Percentiles rank a stretch among this genome's conserved stretches.
phyloP scores from a whole-genome alignment of 2,888 invertebrate species.

The Eupithecia tripunctaria region DNA sequence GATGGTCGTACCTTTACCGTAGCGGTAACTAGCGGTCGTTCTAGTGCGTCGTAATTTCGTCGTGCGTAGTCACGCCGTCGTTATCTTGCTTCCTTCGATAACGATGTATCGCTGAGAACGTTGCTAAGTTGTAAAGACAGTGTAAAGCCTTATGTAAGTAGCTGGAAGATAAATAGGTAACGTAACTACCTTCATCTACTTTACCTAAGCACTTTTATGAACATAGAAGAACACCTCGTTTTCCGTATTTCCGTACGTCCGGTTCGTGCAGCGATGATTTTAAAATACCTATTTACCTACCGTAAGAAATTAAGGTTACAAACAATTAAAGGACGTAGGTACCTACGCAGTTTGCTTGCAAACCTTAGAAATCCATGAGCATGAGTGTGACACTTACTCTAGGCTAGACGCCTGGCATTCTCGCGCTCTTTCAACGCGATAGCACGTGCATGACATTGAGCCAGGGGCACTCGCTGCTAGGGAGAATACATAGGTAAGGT shows the following conservation, averaged over 20 bases:
- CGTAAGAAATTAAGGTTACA: not conserved
- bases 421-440: slow-evolving; percentile 47
- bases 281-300: slow-evolving; percentile 9
- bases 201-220: not conserved
- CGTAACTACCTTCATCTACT: not conserved
- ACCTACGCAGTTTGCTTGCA: not conserved
- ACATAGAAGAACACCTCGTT: not conserved
- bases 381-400: slow-evolving; percentile 48
- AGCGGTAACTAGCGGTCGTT: slow-evolving; percentile 58
- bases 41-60: slow-evolving; percentile 79
- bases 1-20: slow-evolving; percentile 51
- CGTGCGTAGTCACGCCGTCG: slow-evolving; percentile 77
- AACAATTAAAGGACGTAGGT: not conserved
- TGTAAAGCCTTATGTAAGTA: slow-evolving; percentile 16
- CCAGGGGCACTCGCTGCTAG: slow-evolving; percentile 51
- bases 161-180: slow-evolving; percentile 13
- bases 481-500: no score
- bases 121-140: slow-evolving; percentile 37
- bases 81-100: slow-evolving; percentile 78
- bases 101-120: slow-evolving; percentile 52
- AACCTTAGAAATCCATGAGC: slow-evolving; percentile 38
- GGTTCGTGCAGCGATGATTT: not conserved
- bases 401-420: slow-evolving; percentile 35
- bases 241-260: not conserved
- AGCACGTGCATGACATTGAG: slow-evolving; percentile 72